A percentile compares a stretch with the other conserved stretches of the same genome.
Evolutionary conservation across 1,140 invertebrate genomes (phyloP).

Genomic region (Zaprionus nigranus): DNA sequence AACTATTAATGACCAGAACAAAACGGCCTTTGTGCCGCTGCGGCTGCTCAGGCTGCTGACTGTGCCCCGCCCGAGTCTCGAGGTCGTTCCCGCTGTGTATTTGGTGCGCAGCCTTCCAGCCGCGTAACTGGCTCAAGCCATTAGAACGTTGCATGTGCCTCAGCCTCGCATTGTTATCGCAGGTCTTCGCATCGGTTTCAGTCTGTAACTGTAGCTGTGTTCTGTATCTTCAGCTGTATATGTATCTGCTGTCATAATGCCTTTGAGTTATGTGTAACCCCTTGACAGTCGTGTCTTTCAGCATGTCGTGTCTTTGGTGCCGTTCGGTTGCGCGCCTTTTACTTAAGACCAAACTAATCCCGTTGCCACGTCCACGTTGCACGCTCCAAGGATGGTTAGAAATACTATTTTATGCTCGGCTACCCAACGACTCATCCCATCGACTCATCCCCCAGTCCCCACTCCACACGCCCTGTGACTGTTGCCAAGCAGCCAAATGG

Average conservation of each 20-base stretch:
- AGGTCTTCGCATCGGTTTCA: slow-evolving; percentile 4
- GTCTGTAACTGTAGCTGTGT: background rate
- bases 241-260: slow-evolving; percentile 15
- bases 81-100: slow-evolving; percentile 76
- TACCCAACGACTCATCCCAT: slow-evolving; percentile 51
- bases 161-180: slow-evolving; percentile 15
- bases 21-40: slow-evolving; percentile 66
- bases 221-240: slow-evolving; percentile 3
- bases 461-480: slow-evolving; percentile 15
- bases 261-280: slow-evolving; percentile 48
- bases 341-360: slow-evolving; percentile 63
- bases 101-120: slow-evolving; percentile 57
- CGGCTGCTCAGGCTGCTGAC: slow-evolving; percentile 26
- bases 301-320: background rate
- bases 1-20: slow-evolving; percentile 82
- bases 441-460: slow-evolving; percentile 4
- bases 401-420: slow-evolving; percentile 76
- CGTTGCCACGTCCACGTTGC: slow-evolving; percentile 22
- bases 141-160: slow-evolving; percentile 18
- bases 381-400: slow-evolving; percentile 54
- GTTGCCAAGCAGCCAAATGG: slow-evolving; percentile 64
- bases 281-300: slow-evolving; percentile 12
- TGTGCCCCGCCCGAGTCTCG: slow-evolving; percentile 34
- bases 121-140: slow-evolving; percentile 56
- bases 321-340: slow-evolving; percentile 28